phyloP scores from a whole-genome alignment of 2,888 invertebrate genomes.

The Cistogaster globosa region DNA sequence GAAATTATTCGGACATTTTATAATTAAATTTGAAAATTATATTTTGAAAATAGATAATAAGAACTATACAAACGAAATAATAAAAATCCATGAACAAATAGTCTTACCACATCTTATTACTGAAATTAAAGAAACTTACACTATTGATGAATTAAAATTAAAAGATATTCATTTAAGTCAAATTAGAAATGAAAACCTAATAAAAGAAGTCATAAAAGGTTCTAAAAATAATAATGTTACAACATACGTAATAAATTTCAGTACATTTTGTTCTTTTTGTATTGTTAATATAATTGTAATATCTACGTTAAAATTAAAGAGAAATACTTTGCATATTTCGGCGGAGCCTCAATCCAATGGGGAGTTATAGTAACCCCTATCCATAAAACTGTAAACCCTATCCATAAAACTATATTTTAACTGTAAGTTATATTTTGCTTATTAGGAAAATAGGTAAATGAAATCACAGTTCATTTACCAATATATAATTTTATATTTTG shows the following conservation, averaged over 20 bases:
- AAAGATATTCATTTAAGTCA: slow-evolving; percentile 32
- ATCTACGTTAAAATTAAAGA: slow-evolving; percentile 21
- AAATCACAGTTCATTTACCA: too few relatives aligned
- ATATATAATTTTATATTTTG: too few relatives aligned
- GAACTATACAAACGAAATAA: slow-evolving; percentile 54
- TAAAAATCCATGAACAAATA: slow-evolving; percentile 50
- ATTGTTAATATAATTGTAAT: slow-evolving; percentile 12
- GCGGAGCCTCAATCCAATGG: slow-evolving; percentile 31
- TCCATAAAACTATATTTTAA: too few relatives aligned
- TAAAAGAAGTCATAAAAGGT: slow-evolving; percentile 8
- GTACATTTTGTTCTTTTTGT: slow-evolving; percentile 25
- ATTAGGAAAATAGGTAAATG: too few relatives aligned
- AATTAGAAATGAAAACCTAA: slow-evolving; percentile 18
- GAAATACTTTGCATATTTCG: slow-evolving; percentile 24
- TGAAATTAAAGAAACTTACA: slow-evolving; percentile 55
- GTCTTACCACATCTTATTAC: slow-evolving; percentile 58
- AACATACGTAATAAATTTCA: slow-evolving; percentile 10
- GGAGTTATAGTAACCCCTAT: slow-evolving; percentile 31
- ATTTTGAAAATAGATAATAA: slow-evolving; percentile 34
- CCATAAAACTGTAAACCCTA: too few relatives aligned
- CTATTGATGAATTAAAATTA: slow-evolving; percentile 40
- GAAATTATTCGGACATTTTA: slow-evolving; percentile 48
- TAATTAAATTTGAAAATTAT: slow-evolving; percentile 65
- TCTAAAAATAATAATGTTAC: slow-evolving; percentile 3
- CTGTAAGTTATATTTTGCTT: too few relatives aligned